Base-by-base conservation (phyloP, 2,888 invertebrate genomes). In the Malachius bipustulatus region DNA sequence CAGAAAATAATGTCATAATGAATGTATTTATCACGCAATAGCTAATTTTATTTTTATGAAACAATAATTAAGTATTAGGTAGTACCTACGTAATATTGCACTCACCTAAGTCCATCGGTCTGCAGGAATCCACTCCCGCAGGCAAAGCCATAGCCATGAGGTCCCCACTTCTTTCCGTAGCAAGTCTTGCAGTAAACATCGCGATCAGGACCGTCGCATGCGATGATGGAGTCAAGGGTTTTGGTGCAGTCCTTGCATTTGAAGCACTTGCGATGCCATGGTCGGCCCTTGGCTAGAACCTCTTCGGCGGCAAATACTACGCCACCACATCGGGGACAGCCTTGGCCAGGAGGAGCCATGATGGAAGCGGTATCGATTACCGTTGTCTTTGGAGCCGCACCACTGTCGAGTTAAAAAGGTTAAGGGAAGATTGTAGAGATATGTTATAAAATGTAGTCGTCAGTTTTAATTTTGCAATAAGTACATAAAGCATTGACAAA, bases 161-260 rank as follows among this genome's bases (percentile, higher is more conserved):
- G 94, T 52, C 94, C 96, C 82, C 85, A 94, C 64, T 89, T 93
- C 68, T 93, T 90, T 55, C 93, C 93, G 63, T 97, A 94, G 66
- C 96, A 97, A 55, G 88, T 87, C 66, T 89, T 93, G 69, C 96
- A 96, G 66, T 89, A 96, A 43, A 96, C 82, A 50, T 91, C 88
- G 43, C 75, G 75, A 54, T 93, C 87, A 35, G 94, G 94, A 30
- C 88, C 89, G 57, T 94, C 93, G 57, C 91, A 90, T 49, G 91
- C 91, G 54, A 85, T 91, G 59, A 91, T 90, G 34, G 93, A 94
- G 61, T 96, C 96, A 51, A 97, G 71, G 42, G 90, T 84, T 65
- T 90, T 90, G 52, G 78, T 82, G 66, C 96, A 96, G 60, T 93
- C 88, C 47, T 71, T 77, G 66, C 90, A 90, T 63, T 88, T 90